Base-by-base conservation (phyloP, 2,113 vertebrate species). In the Brachionichthys hirsutus region DNA sequence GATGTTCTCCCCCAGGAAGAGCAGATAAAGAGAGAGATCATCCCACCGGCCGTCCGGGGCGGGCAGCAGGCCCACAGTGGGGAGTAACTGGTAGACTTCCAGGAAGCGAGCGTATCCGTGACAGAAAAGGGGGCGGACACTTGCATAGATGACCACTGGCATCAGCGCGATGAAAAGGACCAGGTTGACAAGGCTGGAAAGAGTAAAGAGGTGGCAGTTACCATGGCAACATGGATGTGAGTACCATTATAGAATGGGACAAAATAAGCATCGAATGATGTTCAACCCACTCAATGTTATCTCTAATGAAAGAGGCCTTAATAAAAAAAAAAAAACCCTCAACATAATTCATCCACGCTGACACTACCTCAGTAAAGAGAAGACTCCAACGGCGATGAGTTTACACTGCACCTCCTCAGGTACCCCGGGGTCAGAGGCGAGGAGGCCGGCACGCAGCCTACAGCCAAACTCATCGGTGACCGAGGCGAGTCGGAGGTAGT, bases 1-100 rank as follows among this genome's bases (percentile, higher is more conserved):
- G 65, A 98, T 84, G 0, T 99, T 99, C 84, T 98, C 97, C 60
- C 95, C 94, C 52, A 99, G 87, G 82, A 96, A 97, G 54, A 98
- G 95, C 63, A 95, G 84, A 55, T 95, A 98, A 35, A 99, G 87
- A 50, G 92, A 92, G 67, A 97, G 89, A 69, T 99, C 97, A 3
- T 95, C 91, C 84, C 93, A 97, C 10, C 82, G 75, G 62, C 85
- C 43, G 58, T 65, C 0, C 54, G 89, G 62, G 68, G 80, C 12
- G 90, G 83, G 74, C 63, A 96, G 85, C 19, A 95, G 84, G 2
- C 92, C 92, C 0, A 96, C 93, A 0, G 93, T 95, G 48, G 97
- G 96, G 70, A 99, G 88, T 4, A 91, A 91, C 46, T 95, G 91
- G 14, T 97, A 99, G 0, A 90, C 92, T 38, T 93, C 90, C 48